A percentile compares a stretch with the other conserved stretches of the same genome.
These are phyloP conservation scores for Rafetus swinhoei DNA, from an alignment of 2,113 vertebrate genomes.

Conservation along the genomic window DNA sequence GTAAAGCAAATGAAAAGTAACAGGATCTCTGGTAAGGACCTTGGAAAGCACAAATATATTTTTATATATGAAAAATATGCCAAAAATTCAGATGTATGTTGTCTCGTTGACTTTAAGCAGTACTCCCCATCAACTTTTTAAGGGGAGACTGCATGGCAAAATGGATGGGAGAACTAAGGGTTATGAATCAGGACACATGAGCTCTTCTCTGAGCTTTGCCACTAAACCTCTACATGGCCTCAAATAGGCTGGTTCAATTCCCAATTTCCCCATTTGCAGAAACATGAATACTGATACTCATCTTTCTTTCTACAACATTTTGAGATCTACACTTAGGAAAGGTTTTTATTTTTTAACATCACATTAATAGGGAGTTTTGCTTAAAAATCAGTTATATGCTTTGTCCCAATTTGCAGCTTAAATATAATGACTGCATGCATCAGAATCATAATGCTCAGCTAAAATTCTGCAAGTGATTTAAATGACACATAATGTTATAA, in stretches of 20 bases:
- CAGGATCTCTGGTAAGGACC: constrained; percentile 46
- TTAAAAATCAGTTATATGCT: neutral
- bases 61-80: constrained; percentile 23
- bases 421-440: neutral
- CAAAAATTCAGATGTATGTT: neutral
- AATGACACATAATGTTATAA: neutral
- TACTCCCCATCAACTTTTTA: neutral
- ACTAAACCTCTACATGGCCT: neutral
- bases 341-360: neutral
- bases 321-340: neutral
- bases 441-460: neutral
- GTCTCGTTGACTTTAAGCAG: neutral
- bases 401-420: neutral
- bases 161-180: neutral
- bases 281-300: constrained; percentile 1
- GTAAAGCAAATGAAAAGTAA: constrained; percentile 64
- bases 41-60: constrained; percentile 53
- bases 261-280: neutral
- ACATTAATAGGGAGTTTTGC: neutral
- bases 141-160: neutral
- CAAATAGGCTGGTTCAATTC: neutral
- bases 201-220: neutral
- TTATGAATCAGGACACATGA: neutral
- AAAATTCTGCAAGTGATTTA: neutral
- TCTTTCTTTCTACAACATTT: neutral